Conservation (phyloP, 2,113 vertebrate species). For the Carassius carassius region DNA sequence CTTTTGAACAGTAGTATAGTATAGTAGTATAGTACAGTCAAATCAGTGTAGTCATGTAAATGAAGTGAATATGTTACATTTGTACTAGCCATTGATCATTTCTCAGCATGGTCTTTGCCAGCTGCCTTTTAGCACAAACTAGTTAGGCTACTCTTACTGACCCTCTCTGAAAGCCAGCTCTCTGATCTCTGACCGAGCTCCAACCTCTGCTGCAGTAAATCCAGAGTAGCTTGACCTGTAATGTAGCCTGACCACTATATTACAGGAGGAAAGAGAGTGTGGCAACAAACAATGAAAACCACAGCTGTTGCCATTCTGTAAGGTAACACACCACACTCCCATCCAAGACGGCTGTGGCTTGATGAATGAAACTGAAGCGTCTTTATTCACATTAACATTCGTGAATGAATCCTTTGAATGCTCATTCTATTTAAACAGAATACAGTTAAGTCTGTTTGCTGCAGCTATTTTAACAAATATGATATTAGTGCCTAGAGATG, state of each 20-base stretch:
- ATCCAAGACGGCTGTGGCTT: not conserved
- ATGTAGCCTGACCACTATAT: constrained; percentile 20
- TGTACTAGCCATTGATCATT: constrained; percentile 4
- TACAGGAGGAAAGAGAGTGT: constrained; percentile 28
- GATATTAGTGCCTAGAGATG: constrained; percentile 3
- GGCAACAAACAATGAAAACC: constrained; percentile 37
- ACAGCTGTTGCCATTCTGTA: constrained; percentile 1
- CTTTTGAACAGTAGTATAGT: not conserved
- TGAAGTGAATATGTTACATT: not conserved
- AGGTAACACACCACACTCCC: not conserved
- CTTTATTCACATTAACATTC: not conserved
- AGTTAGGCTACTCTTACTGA: constrained; percentile 47
- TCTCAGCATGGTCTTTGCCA: constrained; percentile 34
- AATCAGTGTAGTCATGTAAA: not conserved
- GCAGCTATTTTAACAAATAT: not conserved
- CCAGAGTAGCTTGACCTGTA: not conserved
- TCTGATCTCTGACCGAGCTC: not conserved
- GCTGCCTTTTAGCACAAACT: constrained; percentile 42
- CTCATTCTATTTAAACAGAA: too few relatives aligned
- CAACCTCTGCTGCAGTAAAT: constrained; percentile 15
- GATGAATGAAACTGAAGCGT: not conserved
- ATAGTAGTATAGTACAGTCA: not conserved
- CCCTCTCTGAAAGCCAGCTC: constrained; percentile 36
- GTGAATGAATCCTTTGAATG: too few relatives aligned
- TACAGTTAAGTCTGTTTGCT: too few relatives aligned